These are phyloP conservation scores for Paradoxurus hermaphroditus DNA, from an alignment of 2,113 vertebrate genomes.

Conservation along the genomic window DNA sequence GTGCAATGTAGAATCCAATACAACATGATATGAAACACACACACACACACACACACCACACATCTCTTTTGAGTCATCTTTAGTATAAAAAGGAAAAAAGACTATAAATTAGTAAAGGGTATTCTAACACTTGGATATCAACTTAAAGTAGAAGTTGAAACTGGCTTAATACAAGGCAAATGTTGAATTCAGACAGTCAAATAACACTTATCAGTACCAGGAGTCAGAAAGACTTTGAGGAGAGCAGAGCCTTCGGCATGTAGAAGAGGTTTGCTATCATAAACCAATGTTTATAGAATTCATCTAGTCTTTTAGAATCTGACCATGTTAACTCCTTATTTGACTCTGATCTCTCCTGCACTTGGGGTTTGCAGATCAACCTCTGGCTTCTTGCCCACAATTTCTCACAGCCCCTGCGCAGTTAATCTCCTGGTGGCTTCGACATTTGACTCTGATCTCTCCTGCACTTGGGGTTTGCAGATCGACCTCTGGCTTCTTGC, in stretches of 20 bases:
- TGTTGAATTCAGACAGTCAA: neutral
- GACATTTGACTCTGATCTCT: neutral
- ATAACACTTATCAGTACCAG: neutral
- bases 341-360: neutral
- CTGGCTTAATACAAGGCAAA: neutral
- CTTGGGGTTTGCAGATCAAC: neutral
- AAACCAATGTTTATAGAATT: neutral
- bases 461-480: neutral
- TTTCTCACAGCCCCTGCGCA: neutral
- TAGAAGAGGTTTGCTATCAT: neutral
- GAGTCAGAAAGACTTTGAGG: neutral
- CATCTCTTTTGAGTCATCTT: neutral
- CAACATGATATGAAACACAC: neutral
- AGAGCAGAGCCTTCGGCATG: neutral
- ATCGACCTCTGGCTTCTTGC: neutral
- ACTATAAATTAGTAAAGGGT: neutral
- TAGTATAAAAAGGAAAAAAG: neutral
- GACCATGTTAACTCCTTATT: neutral
- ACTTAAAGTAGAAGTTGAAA: neutral
- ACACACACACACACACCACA: neutral
- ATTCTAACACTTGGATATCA: neutral
- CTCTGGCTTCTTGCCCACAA: neutral
- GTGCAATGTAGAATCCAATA: neutral
- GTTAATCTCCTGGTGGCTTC: neutral
- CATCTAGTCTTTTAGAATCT: neutral